Conservation (phyloP, 2,797 vertebrate species). For the Decapterus maruadsi region DNA sequence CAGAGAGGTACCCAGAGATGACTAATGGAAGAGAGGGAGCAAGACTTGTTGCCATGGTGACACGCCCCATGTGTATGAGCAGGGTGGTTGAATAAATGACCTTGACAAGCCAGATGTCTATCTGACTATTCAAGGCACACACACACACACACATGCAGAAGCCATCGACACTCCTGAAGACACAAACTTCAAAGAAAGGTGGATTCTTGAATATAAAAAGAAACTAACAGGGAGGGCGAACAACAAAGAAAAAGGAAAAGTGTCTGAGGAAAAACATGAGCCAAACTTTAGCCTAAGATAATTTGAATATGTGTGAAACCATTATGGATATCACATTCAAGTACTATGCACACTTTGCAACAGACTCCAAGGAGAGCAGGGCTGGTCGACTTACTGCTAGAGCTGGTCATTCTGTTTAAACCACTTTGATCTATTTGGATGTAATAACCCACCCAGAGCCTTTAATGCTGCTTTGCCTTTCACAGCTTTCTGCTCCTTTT, state of each 20-base stretch:
- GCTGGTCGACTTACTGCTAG: neutral
- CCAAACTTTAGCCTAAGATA: slow-evolving; percentile 1
- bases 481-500: neutral
- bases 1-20: slow-evolving; percentile 47
- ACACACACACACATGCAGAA: slow-evolving; percentile 9
- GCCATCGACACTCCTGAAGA: slow-evolving; percentile 31
- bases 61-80: slow-evolving; percentile 73
- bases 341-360: neutral
- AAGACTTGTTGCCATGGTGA: slow-evolving; percentile 80
- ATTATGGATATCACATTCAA: neutral
- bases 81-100: slow-evolving; percentile 81
- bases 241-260: neutral
- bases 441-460: neutral
- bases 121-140: slow-evolving; percentile 61
- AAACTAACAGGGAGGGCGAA: slow-evolving; percentile 14
- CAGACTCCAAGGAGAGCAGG: neutral
- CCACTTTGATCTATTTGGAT: neutral
- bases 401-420: neutral
- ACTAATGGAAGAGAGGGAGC: slow-evolving; percentile 56
- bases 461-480: neutral
- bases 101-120: slow-evolving; percentile 79
- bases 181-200: slow-evolving; percentile 36
- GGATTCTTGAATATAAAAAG: slow-evolving; percentile 35
- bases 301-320: neutral
- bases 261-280: neutral